Conservation (phyloP, 2,888 invertebrate species). For the Pimpla rufipes region DNA sequence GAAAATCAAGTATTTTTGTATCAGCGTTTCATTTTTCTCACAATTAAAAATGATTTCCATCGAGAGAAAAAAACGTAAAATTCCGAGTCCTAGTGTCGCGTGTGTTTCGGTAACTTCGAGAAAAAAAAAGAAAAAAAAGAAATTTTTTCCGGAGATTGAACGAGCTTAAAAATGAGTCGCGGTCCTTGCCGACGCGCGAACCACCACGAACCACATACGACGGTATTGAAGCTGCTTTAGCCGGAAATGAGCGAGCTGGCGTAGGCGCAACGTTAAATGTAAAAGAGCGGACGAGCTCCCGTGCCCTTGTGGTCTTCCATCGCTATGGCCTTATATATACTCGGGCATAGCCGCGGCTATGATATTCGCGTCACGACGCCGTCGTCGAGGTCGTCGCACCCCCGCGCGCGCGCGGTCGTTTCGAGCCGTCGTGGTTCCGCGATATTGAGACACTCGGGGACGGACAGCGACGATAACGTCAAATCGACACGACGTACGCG, state of each 20-base stretch:
- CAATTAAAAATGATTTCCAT: no score
- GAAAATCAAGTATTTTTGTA: not conserved
- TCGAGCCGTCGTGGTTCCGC: conserved; percentile 16
- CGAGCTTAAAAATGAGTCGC: not conserved
- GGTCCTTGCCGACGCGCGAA: not conserved
- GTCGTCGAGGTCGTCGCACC: conserved; percentile 63
- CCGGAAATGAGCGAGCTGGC: conserved; percentile 71
- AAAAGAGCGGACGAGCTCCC: conserved; percentile 60
- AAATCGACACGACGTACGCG: conserved; percentile 13
- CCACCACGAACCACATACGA: not conserved
- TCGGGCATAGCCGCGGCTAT: conserved; percentile 17
- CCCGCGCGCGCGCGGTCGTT: conserved; percentile 41
- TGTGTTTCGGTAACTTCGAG: no score
- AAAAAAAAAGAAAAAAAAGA: no score
- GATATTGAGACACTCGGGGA: conserved; percentile 54
- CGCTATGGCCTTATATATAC: conserved; percentile 47
- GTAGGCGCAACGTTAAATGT: conserved; percentile 76
- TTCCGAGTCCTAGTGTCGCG: no score
- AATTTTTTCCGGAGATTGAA: no score
- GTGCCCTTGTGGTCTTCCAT: conserved; percentile 65
- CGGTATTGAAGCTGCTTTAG: conserved; percentile 43
- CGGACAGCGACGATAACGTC: conserved; percentile 38
- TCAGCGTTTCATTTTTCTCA: not conserved
- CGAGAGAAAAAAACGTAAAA: no score
- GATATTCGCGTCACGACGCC: conserved; percentile 64